A percentile compares a stretch with the other conserved stretches of the same genome.
Conservation (phyloP, 1,140 invertebrate genomes). For the Bilobella aurantiaca region DNA sequence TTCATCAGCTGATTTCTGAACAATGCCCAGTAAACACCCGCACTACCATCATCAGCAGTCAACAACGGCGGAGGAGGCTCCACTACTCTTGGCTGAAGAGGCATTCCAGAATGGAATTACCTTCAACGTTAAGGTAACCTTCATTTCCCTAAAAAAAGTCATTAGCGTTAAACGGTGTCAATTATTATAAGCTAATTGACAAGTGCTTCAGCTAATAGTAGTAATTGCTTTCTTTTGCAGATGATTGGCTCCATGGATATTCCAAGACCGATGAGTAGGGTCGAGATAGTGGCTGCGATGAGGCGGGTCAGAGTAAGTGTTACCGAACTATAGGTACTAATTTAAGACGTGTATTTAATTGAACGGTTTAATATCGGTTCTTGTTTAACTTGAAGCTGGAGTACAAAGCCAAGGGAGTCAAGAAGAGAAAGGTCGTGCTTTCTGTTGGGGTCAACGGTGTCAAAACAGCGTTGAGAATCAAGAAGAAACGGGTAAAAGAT, state of each 20-base stretch:
- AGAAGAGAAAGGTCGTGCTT: slow-evolving; percentile 93
- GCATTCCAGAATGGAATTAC: slow-evolving; percentile 4
- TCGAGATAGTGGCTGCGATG: slow-evolving; percentile 98
- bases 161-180: no score
- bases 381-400: slow-evolving; percentile 67
- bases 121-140: slow-evolving; percentile 1
- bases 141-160: no score
- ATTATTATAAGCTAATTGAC: not conserved
- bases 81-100: not conserved
- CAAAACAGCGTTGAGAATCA: slow-evolving; percentile 54
- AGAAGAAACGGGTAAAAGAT: slow-evolving; percentile 15
- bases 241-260: slow-evolving; percentile 96
- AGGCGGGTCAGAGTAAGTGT: slow-evolving; percentile 62
- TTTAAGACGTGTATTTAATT: not conserved
- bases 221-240: slow-evolving; percentile 52
- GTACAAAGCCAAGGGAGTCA: slow-evolving; percentile 93
- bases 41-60: not conserved
- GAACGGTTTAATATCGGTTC: not conserved
- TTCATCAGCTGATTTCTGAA: no score
- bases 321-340: not conserved
- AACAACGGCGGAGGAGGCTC: not conserved
- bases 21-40: not conserved
- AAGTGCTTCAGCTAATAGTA: not conserved
- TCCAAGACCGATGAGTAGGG: slow-evolving; percentile 80
- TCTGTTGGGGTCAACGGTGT: slow-evolving; percentile 91